Evolutionary conservation across 2,888 invertebrate species (phyloP).

Genomic region (Metalampra italica): DNA sequence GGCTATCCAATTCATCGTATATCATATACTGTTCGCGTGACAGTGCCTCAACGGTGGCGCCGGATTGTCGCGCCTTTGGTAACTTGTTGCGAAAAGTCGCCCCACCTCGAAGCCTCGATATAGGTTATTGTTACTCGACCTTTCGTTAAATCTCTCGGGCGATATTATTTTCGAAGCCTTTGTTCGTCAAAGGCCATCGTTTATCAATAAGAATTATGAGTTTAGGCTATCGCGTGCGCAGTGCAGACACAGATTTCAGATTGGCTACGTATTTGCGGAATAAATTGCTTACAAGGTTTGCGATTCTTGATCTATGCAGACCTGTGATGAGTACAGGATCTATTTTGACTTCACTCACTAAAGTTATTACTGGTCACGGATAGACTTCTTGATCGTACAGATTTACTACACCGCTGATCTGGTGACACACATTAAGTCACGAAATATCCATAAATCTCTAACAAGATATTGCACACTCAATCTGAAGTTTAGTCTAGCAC

Average conservation of each 20-base stretch:
- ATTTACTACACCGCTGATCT: no score
- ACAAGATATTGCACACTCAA: no score
- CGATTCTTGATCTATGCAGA: not conserved
- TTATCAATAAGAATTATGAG: constrained; percentile 40
- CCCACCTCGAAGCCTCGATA: constrained; percentile 37
- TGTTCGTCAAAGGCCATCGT: constrained; percentile 20
- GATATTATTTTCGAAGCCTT: constrained; percentile 34
- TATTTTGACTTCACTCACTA: no score
- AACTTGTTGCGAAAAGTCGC: constrained; percentile 46
- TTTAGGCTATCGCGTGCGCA: constrained; percentile 19
- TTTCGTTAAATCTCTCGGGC: constrained; percentile 49
- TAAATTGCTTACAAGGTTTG: constrained; percentile 1
- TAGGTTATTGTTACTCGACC: constrained; percentile 64
- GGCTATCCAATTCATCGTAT: constrained; percentile 8
- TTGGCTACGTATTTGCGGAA: not conserved
- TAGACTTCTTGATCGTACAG: no score
- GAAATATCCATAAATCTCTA: no score
- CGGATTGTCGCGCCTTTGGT: constrained; percentile 44
- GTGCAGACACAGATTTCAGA: not conserved
- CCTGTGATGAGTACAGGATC: no score
- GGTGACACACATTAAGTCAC: no score
- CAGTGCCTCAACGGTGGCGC: constrained; percentile 35
- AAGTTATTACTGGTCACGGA: no score
- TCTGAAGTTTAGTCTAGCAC: no score
- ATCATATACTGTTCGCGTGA: not conserved